Percentiles rank a stretch among this genome's conserved stretches.
phyloP scores from a whole-genome alignment of 2,888 invertebrate species.

The Hoplodrina blanda region DNA sequence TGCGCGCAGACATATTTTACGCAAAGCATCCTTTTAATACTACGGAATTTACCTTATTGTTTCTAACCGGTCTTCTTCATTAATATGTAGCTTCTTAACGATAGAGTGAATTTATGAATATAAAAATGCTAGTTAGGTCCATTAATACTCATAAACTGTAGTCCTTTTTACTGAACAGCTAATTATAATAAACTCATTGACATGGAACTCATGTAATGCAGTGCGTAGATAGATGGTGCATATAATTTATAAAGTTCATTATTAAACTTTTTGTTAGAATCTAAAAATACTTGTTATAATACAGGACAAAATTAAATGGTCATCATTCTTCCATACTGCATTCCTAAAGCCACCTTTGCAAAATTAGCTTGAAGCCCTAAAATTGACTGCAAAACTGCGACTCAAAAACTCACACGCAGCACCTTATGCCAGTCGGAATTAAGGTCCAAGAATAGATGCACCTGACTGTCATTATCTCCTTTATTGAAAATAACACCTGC shows the following conservation, averaged over 20 bases:
- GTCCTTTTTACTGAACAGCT: conserved; percentile 10
- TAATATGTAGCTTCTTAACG: conserved; percentile 35
- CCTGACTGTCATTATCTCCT: conserved; percentile 49
- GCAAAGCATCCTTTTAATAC: conserved; percentile 41
- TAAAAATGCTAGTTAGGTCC: conserved; percentile 26
- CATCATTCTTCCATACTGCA: neutral
- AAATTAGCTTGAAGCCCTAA: conserved; percentile 24
- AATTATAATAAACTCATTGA: neutral
- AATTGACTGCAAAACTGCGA: conserved; percentile 22
- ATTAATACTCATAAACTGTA: conserved; percentile 2
- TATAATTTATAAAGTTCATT: conserved; percentile 23
- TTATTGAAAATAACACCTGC: conserved; percentile 50
- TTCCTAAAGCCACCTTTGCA: conserved; percentile 2
- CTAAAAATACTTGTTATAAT: neutral
- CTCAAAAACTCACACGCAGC: conserved; percentile 21
- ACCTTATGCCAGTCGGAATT: conserved; percentile 32
- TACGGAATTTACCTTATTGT: conserved; percentile 40
- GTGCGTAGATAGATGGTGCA: conserved; percentile 10
- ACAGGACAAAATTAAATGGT: neutral
- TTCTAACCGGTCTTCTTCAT: conserved; percentile 35
- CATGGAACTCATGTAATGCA: conserved; percentile 7
- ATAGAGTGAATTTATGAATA: conserved; percentile 55
- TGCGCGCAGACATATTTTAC: conserved; percentile 60
- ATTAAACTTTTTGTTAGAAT: neutral
- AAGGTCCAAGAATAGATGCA: conserved; percentile 47